A percentile compares a stretch with the other conserved stretches of the same genome.
Evolutionary conservation across 2,797 vertebrate genomes (phyloP).

Genomic region (Benthosema pterotum): DNA sequence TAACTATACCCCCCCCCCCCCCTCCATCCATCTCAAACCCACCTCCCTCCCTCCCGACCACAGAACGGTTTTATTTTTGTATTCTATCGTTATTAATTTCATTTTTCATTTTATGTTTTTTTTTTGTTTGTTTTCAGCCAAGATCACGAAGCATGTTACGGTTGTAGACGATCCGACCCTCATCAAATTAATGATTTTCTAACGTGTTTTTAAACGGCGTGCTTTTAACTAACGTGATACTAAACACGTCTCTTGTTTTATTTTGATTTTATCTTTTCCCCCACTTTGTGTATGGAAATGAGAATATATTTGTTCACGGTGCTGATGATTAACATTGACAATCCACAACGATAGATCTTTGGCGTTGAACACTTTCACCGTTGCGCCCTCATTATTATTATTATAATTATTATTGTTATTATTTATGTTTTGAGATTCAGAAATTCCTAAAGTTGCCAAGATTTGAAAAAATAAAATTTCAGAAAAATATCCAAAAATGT

Average conservation of each 20-base stretch:
- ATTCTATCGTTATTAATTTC: neutral
- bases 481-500: no score
- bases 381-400: no score
- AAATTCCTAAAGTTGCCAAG: no score
- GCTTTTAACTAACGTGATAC: constrained; percentile 35
- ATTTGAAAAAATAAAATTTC: no score
- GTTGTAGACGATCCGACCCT: constrained; percentile 15
- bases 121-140: constrained; percentile 22
- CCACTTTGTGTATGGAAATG: constrained; percentile 38
- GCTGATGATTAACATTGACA: constrained; percentile 80
- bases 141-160: constrained; percentile 32
- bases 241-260: constrained; percentile 22
- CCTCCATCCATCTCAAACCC: constrained; percentile 22
- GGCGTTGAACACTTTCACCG: neutral
- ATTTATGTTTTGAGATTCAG: no score
- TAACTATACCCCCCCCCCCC: no score
- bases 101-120: constrained; percentile 6
- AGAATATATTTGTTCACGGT: constrained; percentile 77
- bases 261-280: neutral
- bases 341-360: constrained; percentile 69
- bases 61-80: constrained; percentile 36
- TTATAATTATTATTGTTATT: no score
- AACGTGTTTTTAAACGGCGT: constrained; percentile 20
- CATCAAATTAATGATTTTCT: neutral
- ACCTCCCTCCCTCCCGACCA: constrained; percentile 18